Percentiles rank a stretch among this genome's conserved stretches.
These are phyloP conservation scores for Epistrophe eligans DNA, from an alignment of 2,888 invertebrate genomes.

Conservation along the genomic window DNA sequence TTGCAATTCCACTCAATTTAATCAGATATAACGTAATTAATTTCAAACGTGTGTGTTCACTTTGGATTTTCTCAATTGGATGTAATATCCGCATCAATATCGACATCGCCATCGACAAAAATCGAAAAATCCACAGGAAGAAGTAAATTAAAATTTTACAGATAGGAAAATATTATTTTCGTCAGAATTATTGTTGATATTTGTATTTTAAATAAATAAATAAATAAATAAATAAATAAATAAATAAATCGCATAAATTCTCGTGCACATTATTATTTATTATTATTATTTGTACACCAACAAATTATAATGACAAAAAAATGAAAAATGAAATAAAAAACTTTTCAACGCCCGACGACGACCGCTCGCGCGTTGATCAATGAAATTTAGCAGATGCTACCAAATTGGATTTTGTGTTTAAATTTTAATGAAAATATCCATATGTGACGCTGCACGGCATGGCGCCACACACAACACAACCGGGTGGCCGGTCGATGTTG, in stretches of 20 bases:
- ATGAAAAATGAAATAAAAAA: not conserved
- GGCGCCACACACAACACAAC: not conserved
- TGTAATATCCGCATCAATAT: not conserved
- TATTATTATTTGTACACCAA: not conserved
- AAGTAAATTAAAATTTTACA: constrained; percentile 55
- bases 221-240: not conserved
- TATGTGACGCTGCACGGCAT: not conserved
- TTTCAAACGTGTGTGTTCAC: constrained; percentile 16
- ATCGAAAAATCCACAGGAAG: constrained; percentile 40
- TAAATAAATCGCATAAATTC: constrained; percentile 7
- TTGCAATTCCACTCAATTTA: constrained; percentile 17
- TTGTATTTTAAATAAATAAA: constrained; percentile 40
- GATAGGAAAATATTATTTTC: constrained; percentile 46
- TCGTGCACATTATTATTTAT: not conserved
- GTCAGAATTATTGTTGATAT: constrained; percentile 33
- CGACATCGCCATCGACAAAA: not conserved
- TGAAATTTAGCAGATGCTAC: constrained; percentile 40
- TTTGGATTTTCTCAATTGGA: constrained; percentile 12
- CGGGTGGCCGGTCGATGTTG: too few species aligned
- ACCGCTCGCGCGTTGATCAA: not conserved
- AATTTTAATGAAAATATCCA: constrained; percentile 43
- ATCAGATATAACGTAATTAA: constrained; percentile 34
- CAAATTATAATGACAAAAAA: not conserved
- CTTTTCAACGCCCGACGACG: constrained; percentile 5
- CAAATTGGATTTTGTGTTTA: constrained; percentile 47